Evolutionary conservation across 2,888 invertebrate genomes (phyloP).

Genomic region (Aspidiotus destructor): DNA sequence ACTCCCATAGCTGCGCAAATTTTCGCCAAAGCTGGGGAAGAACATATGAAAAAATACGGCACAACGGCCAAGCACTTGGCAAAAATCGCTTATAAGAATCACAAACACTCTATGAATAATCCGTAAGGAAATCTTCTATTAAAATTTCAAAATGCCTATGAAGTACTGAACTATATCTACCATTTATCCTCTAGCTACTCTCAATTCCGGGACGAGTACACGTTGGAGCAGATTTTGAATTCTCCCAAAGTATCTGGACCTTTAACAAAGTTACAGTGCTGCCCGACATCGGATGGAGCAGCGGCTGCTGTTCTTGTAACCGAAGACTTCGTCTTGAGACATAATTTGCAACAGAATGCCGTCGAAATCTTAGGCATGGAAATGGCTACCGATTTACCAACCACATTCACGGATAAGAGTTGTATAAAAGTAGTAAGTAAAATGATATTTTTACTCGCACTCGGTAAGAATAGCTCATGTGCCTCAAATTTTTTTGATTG

Average conservation of each 20-base stretch:
- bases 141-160: background rate
- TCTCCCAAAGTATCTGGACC: conserved; percentile 85
- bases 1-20: conserved; percentile 88
- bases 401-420: conserved; percentile 71
- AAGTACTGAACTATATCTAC: background rate
- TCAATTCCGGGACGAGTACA: conserved; percentile 86
- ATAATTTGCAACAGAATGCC: conserved; percentile 73
- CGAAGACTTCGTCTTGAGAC: conserved; percentile 76
- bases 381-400: conserved; percentile 85
- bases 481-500: too few relatives aligned
- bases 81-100: conserved; percentile 96
- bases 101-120: conserved; percentile 91
- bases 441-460: background rate
- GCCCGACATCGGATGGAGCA: conserved; percentile 97
- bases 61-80: conserved; percentile 87
- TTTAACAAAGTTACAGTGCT: conserved; percentile 92
- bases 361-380: conserved; percentile 95
- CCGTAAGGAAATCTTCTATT: conserved; percentile 52
- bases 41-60: conserved; percentile 94
- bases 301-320: conserved; percentile 86
- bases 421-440: conserved; percentile 60
- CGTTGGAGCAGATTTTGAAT: conserved; percentile 76
- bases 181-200: conserved; percentile 54
- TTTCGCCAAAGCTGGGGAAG: conserved; percentile 91
- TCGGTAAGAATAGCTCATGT: background rate